Base-by-base conservation (phyloP, 2,113 vertebrate genomes). In the Ailuropoda melanoleuca region DNA sequence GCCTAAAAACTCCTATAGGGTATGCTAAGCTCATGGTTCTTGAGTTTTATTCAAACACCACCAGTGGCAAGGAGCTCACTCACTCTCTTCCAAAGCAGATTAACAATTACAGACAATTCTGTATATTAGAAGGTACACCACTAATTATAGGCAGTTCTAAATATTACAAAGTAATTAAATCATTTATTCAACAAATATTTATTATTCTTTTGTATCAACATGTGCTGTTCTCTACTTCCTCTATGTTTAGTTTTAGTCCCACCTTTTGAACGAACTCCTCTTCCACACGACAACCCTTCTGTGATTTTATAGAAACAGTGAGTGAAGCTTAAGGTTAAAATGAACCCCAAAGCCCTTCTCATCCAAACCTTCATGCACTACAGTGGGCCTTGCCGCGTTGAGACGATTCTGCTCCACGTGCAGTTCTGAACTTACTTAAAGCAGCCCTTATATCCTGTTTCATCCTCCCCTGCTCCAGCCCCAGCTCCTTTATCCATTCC, bases 361-460 rank as follows among this genome's bases (percentile, higher is more conserved):
- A 34, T 88, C 34, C 29, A 70, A 62, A 39, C 23, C 1, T 37
- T 70, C 46, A 19, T 18, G 26, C 23, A 10, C 34, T 58, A 43
- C 18, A 23, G 56, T 31, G 55, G 1, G 1, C 43, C n/a, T 8
- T 72, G 31, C 29, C 23, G 24, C 29, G 31, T 62, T 23, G 4
- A 21, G 48, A 6, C 0, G 7, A 2, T 37, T 34, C 18, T 37
- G 21, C 11, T 15, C 39, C 24, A 4, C 17, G 9, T 14, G 23
- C 23, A 29, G 34, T 80, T 46, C 86, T 64, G 50, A 50, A 23
- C 53, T 39, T 14, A 0, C 50, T 53, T 66, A 74, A 82, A 95
- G 17, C 8, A 23, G 23, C 68, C 66, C 29, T 91, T 43, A 3
- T 1, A 26, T 26, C 21, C 29, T 6, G 21, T 46, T 26, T 55